A percentile compares a stretch with the other conserved stretches of the same genome.
phyloP scores from a whole-genome alignment of 2,888 invertebrate genomes.

The Celastrina argiolus region DNA sequence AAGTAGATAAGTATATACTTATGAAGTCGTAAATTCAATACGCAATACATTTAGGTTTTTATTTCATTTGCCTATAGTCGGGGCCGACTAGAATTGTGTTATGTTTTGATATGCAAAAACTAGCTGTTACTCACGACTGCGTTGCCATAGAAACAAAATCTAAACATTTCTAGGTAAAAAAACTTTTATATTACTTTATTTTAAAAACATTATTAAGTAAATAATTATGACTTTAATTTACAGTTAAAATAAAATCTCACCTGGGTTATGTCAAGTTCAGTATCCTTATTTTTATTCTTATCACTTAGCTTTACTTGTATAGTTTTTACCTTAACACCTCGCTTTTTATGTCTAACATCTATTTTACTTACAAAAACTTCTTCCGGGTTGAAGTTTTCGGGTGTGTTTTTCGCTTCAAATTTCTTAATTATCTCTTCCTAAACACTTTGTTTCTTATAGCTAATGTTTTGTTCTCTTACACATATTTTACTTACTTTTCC shows the following conservation, averaged over 20 bases:
- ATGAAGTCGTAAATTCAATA: no score
- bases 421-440: background rate
- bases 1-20: no score
- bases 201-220: background rate
- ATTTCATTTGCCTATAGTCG: no score
- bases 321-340: background rate
- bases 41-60: no score
- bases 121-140: no score
- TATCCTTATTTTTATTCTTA: background rate
- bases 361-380: background rate
- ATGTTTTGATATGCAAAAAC: no score
- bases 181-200: no score
- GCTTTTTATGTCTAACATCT: background rate
- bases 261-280: background rate
- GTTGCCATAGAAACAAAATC: no score
- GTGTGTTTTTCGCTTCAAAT: background rate
- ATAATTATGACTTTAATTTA: background rate
- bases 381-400: background rate
- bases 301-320: background rate
- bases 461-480: background rate
- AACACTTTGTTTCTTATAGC: conserved; percentile 5
- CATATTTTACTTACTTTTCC: conserved; percentile 4
- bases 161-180: no score
- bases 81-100: no score
- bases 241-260: background rate